Evolutionary conservation across 2,888 invertebrate species (phyloP), one percentile per base, ranked within the genome.

Genomic region (Portevinia maculata): DNA sequence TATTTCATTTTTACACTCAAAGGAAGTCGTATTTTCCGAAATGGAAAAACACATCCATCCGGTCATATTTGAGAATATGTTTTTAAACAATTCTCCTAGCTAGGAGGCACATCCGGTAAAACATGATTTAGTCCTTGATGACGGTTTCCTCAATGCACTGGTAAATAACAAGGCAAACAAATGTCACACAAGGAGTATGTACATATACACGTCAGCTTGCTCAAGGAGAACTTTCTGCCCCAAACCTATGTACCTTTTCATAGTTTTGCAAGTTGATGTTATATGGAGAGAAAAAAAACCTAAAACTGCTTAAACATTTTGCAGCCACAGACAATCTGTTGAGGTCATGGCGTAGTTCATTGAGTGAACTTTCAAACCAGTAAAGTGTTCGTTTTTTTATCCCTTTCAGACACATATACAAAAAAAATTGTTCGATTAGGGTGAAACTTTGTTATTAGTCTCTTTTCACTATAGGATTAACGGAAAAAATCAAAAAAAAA

Each of bases 101-200:
- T 64, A 44, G 46, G 13, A 53, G 62, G 62, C 28, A 17, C 28
- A 62, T 71, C 62, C 37, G 62, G 62, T 62, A n/a, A n/a, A 19
- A 62, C 46, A 62, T 62, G 37, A 46, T 62, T 44, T 55, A 28
- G 62, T 64, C 62, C 64, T 62, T 37, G 30, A 48, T 73, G 46
- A 34, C 30, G 48, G 62, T 46, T 48, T 62, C 46, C 44, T 53
- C 21, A 11, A 32, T 52, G 5, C 44, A 15, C 11, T 37, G 46
- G 48, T 37, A 39, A 59, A 48, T 39, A 69, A 59, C 15, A 39
- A 24, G 24, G 24, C 24, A 24, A 3, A 5, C 19, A 21, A 39
- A 39, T 59, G 30, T 57, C 30, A 13, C 48, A 39, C 13, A 19
- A 28, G 69, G n/a, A 67, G 15, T 57, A 55, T 57, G 55, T 46